Percentiles rank a stretch among this genome's conserved stretches.
These are phyloP conservation scores for Vandiemenella viatica DNA, from an alignment of 2,888 invertebrate species.

Conservation along the genomic window DNA sequence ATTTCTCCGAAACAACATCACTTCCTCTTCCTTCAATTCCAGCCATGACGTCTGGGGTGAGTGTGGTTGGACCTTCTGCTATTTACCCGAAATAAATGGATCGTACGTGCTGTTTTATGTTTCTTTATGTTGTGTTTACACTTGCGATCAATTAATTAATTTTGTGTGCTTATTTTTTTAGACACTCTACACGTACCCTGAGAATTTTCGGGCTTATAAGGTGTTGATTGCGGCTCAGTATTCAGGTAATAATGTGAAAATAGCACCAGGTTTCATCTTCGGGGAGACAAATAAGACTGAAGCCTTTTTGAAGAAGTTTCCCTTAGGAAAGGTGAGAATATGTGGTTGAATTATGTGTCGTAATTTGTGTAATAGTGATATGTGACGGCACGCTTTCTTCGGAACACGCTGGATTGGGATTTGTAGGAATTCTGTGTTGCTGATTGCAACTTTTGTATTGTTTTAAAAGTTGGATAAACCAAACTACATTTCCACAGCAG, in stretches of 20 bases:
- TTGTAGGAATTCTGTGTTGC: no score
- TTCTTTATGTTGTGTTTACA: no score
- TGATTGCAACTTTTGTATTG: no score
- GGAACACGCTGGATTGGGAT: background rate
- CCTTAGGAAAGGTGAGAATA: slow-evolving; percentile 91
- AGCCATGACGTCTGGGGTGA: slow-evolving; percentile 39
- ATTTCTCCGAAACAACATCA: no score
- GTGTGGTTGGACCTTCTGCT: no score
- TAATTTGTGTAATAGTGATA: slow-evolving; percentile 11
- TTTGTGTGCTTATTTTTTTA: slow-evolving; percentile 28
- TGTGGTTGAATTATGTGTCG: no score
- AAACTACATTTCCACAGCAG: background rate
- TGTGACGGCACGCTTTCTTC: background rate
- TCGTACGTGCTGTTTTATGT: no score
- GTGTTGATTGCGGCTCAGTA: slow-evolving; percentile 94
- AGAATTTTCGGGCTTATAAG: slow-evolving; percentile 97
- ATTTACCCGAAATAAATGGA: no score
- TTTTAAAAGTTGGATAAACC: no score
- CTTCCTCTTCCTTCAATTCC: slow-evolving; percentile 25
- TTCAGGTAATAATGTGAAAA: slow-evolving; percentile 74
- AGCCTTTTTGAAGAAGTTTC: slow-evolving; percentile 84
- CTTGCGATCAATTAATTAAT: no score
- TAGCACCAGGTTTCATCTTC: slow-evolving; percentile 74
- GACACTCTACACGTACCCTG: slow-evolving; percentile 96
- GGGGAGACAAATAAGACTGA: slow-evolving; percentile 85